These are phyloP conservation scores for Andrena cerasifolii DNA, from an alignment of 1,140 invertebrate genomes.

Conservation along the genomic window DNA sequence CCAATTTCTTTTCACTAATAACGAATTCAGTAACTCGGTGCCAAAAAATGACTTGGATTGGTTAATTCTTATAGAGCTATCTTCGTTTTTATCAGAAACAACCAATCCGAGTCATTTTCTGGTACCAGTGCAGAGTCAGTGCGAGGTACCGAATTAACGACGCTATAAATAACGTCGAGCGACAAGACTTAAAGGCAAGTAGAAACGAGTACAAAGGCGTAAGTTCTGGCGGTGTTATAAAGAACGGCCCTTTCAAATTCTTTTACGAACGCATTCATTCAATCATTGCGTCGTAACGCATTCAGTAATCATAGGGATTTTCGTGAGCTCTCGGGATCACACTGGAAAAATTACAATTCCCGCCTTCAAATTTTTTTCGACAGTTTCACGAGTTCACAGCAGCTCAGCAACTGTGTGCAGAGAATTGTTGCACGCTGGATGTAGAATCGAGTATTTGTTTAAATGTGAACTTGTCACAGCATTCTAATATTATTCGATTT, in stretches of 20 bases:
- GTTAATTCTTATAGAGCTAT: too few species aligned
- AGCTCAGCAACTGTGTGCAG: not conserved
- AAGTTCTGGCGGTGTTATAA: not conserved
- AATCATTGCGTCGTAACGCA: not conserved
- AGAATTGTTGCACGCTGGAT: not conserved
- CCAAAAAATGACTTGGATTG: not conserved
- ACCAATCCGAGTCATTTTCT: too few species aligned
- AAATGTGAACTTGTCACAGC: conserved; percentile 6
- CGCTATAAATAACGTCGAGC: too few species aligned
- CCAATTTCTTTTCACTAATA: too few species aligned
- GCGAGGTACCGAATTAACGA: too few species aligned
- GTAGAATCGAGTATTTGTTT: not conserved
- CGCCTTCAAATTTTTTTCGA: conserved; percentile 32
- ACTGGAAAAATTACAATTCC: conserved; percentile 6
- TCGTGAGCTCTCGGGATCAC: not conserved
- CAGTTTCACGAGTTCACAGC: not conserved
- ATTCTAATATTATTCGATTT: not conserved
- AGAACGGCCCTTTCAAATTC: not conserved
- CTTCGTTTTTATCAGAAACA: too few species aligned
- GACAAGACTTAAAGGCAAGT: too few species aligned
- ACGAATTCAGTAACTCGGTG: not conserved
- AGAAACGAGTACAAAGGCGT: not conserved
- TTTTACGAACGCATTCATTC: not conserved
- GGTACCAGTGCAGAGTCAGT: too few species aligned
- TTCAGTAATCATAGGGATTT: conserved; percentile 18